Base-by-base conservation (phyloP, 2,113 vertebrate genomes). In the Centropristis striata region DNA sequence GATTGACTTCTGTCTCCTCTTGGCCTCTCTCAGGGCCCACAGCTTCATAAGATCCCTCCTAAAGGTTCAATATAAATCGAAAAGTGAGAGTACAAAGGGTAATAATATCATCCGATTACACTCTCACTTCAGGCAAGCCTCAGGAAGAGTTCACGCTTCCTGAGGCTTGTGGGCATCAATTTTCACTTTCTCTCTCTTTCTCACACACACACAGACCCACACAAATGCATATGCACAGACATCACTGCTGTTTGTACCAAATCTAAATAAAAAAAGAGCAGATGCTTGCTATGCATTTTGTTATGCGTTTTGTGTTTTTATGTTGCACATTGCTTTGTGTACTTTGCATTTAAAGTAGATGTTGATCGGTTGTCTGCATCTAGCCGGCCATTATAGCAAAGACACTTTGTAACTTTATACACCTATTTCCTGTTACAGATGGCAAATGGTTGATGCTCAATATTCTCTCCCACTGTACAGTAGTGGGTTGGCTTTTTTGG, bases 21-120 rank as follows among this genome's bases (percentile, higher is more conserved):
- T 46, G 28, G 25, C 27, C 27, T 39, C 54, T 54, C 13, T 37
- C 8, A 16, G 0, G 9, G 36, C 8, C 2, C 5, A 14, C 28
- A 55, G 50, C 51, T n/a, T 27, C 20, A 15, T 50, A 60, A 13
- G 44, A 39, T 41, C 13, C 14, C 23, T 20, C 49, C 50, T 44
- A 13, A 61, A 36, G 44, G 41, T 47, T 53, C n/a, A 59, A 4
- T 84, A 76, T 55, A 76, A 83, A 83, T 71, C 70, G 10, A 73
- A 66, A 57, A 50, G 63, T 58, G 41, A n/a, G 23, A 53, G 55
- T 32, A 59, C 58, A 78, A 75, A 67, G 23, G 70, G 27, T 53
- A 60, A 83, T 84, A 75, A 83, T 83, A 70, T 72, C 23, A 16
- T 88, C 68, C 4, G 54, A 80, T 81, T 70, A 55, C 61, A 47